Percentiles rank a stretch among this genome's conserved stretches.
Conservation (phyloP, 2,113 vertebrate genomes). For the Solenodon paradoxus region DNA sequence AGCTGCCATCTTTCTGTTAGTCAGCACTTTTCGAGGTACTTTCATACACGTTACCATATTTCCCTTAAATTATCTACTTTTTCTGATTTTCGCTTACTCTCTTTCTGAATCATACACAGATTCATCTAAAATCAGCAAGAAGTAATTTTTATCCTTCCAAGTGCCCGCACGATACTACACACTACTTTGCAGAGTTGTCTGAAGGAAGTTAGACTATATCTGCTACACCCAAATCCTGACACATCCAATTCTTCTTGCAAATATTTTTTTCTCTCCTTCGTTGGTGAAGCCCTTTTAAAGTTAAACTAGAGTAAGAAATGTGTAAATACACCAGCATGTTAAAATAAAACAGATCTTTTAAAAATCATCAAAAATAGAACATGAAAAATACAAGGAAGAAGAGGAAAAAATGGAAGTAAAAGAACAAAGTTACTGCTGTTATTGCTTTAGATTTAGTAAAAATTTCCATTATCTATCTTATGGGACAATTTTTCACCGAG, state of each 20-base stretch:
- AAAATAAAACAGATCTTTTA: background rate
- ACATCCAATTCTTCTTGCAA: background rate
- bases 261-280: background rate
- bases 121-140: slow-evolving; percentile 15
- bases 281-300: background rate
- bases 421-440: background rate
- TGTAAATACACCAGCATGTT: background rate
- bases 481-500: background rate
- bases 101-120: slow-evolving; percentile 24
- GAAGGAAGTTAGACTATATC: background rate
- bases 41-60: background rate
- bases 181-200: background rate
- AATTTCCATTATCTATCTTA: background rate
- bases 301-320: background rate
- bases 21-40: background rate
- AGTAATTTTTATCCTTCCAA: background rate
- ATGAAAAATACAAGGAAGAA: background rate
- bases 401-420: background rate
- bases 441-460: background rate
- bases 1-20: background rate
- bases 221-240: background rate
- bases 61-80: background rate
- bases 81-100: background rate
- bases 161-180: background rate
- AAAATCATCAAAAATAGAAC: slow-evolving; percentile 19